These are phyloP conservation scores for Marcusenius ussheri DNA, from an alignment of 2,113 vertebrate species.

Conservation along the genomic window DNA sequence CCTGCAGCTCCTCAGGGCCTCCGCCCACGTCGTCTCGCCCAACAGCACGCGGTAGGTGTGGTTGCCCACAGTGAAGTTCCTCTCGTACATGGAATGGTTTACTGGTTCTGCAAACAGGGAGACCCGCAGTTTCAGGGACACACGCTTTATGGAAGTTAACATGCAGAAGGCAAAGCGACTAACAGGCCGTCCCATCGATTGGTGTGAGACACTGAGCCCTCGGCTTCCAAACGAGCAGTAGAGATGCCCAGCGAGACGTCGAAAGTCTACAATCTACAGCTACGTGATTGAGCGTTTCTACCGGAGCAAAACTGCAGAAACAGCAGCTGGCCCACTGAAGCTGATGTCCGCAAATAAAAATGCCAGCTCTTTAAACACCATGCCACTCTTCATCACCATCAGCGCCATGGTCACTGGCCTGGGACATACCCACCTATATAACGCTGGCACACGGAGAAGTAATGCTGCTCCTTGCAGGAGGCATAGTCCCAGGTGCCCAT, in stretches of 20 bases:
- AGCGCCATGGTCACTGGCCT: too few relatives aligned
- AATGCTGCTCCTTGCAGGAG: not conserved
- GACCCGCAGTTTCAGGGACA: not conserved
- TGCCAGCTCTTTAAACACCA: not conserved
- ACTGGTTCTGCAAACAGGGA: conserved; percentile 43
- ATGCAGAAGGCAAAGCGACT: not conserved
- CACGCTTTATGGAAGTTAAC: not conserved
- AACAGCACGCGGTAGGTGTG: conserved; percentile 63
- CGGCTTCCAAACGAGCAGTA: not conserved
- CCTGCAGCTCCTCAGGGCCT: conserved; percentile 54
- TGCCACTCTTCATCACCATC: not conserved
- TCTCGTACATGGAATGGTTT: conserved; percentile 33
- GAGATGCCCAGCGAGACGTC: not conserved
- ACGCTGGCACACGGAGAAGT: not conserved
- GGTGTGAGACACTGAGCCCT: not conserved
- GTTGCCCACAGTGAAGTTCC: conserved; percentile 55
- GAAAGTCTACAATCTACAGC: not conserved
- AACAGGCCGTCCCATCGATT: not conserved
- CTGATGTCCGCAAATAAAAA: not conserved
- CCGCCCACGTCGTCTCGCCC: not conserved
- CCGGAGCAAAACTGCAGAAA: not conserved
- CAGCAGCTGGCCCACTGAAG: not conserved
- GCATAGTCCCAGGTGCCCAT: conserved; percentile 6
- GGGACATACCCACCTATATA: not conserved
- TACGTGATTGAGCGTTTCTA: not conserved